phyloP scores from a whole-genome alignment of 2,113 vertebrate genomes.

The Scortum barcoo region DNA sequence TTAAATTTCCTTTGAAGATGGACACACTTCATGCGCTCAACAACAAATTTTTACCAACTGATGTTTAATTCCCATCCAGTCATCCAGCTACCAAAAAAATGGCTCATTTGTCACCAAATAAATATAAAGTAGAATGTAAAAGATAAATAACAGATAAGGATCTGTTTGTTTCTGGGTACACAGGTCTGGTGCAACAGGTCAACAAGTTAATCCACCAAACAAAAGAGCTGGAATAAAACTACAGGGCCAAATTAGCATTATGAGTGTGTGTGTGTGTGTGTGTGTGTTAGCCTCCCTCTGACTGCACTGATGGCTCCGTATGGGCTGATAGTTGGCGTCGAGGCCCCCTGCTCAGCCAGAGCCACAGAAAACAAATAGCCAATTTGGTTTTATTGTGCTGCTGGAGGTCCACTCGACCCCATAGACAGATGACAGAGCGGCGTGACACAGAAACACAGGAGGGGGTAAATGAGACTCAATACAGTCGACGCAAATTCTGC shows the following conservation, averaged over 20 bases:
- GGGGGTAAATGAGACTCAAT: constrained; percentile 47
- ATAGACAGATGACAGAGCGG: constrained; percentile 59
- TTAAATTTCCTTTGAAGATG: not conserved
- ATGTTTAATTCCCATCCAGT: not conserved
- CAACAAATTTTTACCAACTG: not conserved
- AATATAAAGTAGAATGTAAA: too few relatives aligned
- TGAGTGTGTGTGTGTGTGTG: constrained; percentile 13
- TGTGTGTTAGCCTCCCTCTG: constrained; percentile 34
- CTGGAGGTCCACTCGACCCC: constrained; percentile 48
- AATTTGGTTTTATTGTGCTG: constrained; percentile 66
- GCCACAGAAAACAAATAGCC: constrained; percentile 63
- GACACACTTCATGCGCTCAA: too few relatives aligned
- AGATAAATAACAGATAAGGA: not conserved
- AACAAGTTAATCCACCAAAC: constrained; percentile 42
- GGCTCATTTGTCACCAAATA: not conserved
- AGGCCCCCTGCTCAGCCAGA: constrained; percentile 31
- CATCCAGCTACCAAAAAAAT: not conserved
- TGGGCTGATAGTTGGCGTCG: constrained; percentile 23
- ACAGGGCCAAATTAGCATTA: constrained; percentile 42
- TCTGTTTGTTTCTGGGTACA: constrained; percentile 18
- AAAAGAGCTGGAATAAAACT: constrained; percentile 44
- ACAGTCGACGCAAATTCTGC: constrained; percentile 9
- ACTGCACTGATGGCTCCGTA: constrained; percentile 28
- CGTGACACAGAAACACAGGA: constrained; percentile 46
- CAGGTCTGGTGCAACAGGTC: constrained; percentile 33